Evolutionary conservation across 2,888 invertebrate genomes (phyloP).

Genomic region (Alsophila aescularia): DNA sequence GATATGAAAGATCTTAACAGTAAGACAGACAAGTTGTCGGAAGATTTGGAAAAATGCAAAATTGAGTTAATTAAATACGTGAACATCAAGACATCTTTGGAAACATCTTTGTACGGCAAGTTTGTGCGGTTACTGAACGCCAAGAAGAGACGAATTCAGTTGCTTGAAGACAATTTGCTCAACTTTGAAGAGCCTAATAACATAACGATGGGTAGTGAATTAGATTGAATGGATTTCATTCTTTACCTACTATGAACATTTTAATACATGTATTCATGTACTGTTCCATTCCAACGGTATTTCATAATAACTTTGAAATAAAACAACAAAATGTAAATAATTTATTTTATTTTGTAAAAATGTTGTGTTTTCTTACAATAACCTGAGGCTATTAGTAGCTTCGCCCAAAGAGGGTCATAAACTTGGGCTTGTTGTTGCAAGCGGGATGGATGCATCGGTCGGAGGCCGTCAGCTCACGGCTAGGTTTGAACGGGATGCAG

Average conservation of each 20-base stretch:
- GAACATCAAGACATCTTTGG: constrained; percentile 55
- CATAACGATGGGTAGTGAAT: constrained; percentile 4
- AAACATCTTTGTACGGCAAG: constrained; percentile 63
- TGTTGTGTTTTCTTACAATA: constrained; percentile 22
- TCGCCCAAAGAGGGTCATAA: constrained; percentile 96
- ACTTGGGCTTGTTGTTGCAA: constrained; percentile 92
- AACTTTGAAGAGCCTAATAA: constrained; percentile 34
- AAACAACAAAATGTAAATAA: constrained; percentile 38
- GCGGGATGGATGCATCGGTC: constrained; percentile 94
- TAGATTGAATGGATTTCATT: constrained; percentile 1
- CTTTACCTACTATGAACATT: too few relatives aligned
- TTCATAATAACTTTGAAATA: constrained; percentile 1
- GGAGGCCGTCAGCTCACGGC: constrained; percentile 83
- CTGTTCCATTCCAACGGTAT: neutral
- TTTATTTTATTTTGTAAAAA: constrained; percentile 51
- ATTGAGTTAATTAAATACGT: constrained; percentile 58
- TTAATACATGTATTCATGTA: neutral
- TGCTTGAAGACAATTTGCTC: constrained; percentile 59
- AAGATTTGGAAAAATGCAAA: constrained; percentile 54
- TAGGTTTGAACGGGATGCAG: constrained; percentile 98
- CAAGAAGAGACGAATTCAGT: constrained; percentile 66
- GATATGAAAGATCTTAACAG: constrained; percentile 36
- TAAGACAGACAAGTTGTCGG: constrained; percentile 40
- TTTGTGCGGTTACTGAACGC: constrained; percentile 68
- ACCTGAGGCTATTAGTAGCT: constrained; percentile 87